These are phyloP conservation scores for Coregonus sp. DNA, from an alignment of 2,797 vertebrate species.

Conservation along the genomic window DNA sequence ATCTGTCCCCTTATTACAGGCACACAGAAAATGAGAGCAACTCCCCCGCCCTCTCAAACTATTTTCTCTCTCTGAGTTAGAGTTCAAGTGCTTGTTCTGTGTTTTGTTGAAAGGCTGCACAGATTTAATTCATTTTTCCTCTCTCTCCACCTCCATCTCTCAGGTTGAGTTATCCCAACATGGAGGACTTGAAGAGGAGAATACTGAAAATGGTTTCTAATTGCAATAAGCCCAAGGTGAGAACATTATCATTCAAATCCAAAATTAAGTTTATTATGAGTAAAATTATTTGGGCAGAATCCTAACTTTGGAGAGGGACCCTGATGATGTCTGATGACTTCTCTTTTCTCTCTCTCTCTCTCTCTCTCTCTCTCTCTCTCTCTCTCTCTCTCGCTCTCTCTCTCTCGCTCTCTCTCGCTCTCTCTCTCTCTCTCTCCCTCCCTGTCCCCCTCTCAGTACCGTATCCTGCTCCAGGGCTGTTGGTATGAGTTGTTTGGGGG, in stretches of 20 bases:
- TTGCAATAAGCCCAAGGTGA: slow-evolving; percentile 93
- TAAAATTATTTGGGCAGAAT: neutral
- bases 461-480: slow-evolving; percentile 89
- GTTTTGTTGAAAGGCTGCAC: neutral
- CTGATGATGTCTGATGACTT: neutral
- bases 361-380: neutral
- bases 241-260: neutral
- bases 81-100: neutral
- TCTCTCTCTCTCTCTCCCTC: neutral
- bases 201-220: slow-evolving; percentile 91
- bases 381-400: neutral
- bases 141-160: neutral
- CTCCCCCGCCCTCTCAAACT: too few relatives aligned
- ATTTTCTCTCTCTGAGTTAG: neutral
- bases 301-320: neutral
- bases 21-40: slow-evolving; percentile 23
- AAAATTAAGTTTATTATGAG: neutral
- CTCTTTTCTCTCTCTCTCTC: neutral
- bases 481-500: slow-evolving; percentile 96
- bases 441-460: slow-evolving; percentile 76
- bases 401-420: neutral
- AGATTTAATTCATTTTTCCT: neutral
- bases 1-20: slow-evolving; percentile 47
- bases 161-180: slow-evolving; percentile 93
- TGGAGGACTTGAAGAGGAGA: slow-evolving; percentile 91